phyloP scores from a whole-genome alignment of 2,888 invertebrate species.

The Psococerastis gibbosa region DNA sequence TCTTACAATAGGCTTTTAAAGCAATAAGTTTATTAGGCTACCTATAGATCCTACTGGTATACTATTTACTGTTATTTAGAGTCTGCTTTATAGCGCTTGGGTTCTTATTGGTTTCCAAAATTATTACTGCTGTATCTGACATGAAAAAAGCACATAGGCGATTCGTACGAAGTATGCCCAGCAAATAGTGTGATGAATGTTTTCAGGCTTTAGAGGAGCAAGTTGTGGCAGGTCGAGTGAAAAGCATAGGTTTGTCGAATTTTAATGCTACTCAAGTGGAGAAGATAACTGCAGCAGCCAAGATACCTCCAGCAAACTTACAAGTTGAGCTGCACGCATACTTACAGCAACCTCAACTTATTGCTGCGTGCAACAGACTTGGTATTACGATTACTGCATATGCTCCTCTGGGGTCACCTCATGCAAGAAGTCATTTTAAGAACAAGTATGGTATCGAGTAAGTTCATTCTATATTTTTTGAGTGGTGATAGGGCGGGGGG shows the following conservation, averaged over 20 bases:
- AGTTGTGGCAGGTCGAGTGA: conserved; percentile 40
- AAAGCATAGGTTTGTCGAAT: conserved; percentile 63
- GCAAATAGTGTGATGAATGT: too few species aligned
- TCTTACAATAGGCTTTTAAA: too few species aligned
- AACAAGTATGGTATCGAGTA: conserved; percentile 41
- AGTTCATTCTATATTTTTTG: too few species aligned
- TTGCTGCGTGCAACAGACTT: conserved; percentile 38
- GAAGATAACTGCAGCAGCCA: conserved; percentile 36
- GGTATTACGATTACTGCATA: conserved; percentile 49
- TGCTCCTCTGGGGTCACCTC: conserved; percentile 53
- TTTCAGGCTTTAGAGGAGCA: conserved; percentile 48
- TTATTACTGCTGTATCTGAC: too few species aligned
- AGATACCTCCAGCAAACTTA: conserved; percentile 48
- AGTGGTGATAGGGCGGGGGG: too few species aligned
- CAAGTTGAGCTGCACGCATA: conserved; percentile 59
- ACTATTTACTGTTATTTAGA: background rate
- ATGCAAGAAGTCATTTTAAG: conserved; percentile 40
- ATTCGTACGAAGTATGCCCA: too few species aligned
- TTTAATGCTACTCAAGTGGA: conserved; percentile 50
- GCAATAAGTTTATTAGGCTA: too few species aligned
- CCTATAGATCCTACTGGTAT: too few species aligned
- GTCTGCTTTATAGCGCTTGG: conserved; percentile 12
- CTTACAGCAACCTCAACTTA: conserved; percentile 46
- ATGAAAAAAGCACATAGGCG: too few species aligned
- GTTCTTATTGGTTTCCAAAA: too few species aligned